Base-by-base conservation (phyloP, 2,888 invertebrate genomes). In the Ichneumon xanthorius region DNA sequence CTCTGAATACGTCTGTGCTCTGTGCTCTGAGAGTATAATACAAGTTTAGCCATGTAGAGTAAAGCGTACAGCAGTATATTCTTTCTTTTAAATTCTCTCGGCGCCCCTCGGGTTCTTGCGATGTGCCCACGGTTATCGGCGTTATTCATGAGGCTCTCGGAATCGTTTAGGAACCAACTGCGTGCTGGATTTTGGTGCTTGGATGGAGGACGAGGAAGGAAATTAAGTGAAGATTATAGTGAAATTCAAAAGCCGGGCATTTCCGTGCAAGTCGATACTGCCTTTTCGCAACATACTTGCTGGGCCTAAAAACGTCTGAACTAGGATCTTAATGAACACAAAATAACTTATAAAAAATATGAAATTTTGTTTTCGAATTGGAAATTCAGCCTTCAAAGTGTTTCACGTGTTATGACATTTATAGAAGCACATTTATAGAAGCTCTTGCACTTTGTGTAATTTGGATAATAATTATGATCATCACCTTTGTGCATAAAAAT, bases 81-180 rank as follows among this genome's bases (percentile, higher is more conserved):
- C 68, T 82, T 82, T 82, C 79, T 85, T 85, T 82, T 61, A 76
- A 76, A 82, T 82, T 71, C 71, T 85, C 82, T 79, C 79, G 82
- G 78, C 78, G 75, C 65, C 75, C 75, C 63, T 50, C 16, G 30
- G 22, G 78, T 78, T 80, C 70, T 71, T 68, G 22, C 53, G 26
- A 22, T 37, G 55, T 14, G 30, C 55, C 37, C 70, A 61, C 70
- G 73, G 75, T 82, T 85, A 79, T 85, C 82, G 82, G 70, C 53
- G 75, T 85, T 85, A 82, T 85, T 85, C 82, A 82, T 75, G 82
- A 79, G 79, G 33, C 78, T 79, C 85, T 79, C 73, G 37, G 70
- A 78, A 75, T 79, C 79, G 81, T 82, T 85, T 79, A 75, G 33
- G 70, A 70, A 63, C 73, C 70, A 63, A 83, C 78, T 65, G 83